Conservation (phyloP, 2,113 vertebrate species). For the Cryptoleucopteryx plumbea region DNA sequence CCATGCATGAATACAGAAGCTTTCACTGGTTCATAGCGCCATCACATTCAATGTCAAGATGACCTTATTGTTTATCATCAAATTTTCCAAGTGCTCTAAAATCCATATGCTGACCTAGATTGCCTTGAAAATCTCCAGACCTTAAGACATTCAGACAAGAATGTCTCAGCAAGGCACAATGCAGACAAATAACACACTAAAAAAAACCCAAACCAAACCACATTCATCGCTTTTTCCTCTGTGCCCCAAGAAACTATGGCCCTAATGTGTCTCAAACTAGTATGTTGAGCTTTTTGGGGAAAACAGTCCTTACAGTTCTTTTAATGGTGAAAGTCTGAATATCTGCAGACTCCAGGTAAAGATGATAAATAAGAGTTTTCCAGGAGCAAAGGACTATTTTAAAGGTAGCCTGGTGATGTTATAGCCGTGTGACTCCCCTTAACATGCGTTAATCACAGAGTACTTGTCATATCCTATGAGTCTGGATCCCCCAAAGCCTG, state of each 20-base stretch:
- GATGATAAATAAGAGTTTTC: not conserved
- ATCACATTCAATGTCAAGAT: not conserved
- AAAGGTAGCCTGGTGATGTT: not conserved
- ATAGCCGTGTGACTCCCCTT: rapidly evolving
- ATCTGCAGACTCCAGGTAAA: not conserved
- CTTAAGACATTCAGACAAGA: not conserved
- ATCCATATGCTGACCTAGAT: not conserved
- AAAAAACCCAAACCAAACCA: not conserved
- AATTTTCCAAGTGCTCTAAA: not conserved
- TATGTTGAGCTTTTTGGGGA: rapidly evolving
- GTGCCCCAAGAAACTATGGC: not conserved
- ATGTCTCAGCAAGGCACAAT: not conserved
- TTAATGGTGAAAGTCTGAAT: not conserved
- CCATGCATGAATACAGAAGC: not conserved
- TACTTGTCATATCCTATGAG: not conserved
- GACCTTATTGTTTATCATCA: not conserved
- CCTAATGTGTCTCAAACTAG: not conserved
- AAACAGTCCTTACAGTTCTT: not conserved
- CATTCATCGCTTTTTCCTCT: not conserved
- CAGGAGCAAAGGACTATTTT: not conserved
- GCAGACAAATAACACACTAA: not conserved
- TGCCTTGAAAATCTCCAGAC: not conserved
- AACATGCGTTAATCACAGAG: not conserved
- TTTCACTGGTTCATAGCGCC: not conserved
- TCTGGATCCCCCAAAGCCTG: not conserved